These are phyloP conservation scores for Caenorhabditis latens DNA, from an alignment of 1,140 invertebrate genomes.

Conservation along the genomic window DNA sequence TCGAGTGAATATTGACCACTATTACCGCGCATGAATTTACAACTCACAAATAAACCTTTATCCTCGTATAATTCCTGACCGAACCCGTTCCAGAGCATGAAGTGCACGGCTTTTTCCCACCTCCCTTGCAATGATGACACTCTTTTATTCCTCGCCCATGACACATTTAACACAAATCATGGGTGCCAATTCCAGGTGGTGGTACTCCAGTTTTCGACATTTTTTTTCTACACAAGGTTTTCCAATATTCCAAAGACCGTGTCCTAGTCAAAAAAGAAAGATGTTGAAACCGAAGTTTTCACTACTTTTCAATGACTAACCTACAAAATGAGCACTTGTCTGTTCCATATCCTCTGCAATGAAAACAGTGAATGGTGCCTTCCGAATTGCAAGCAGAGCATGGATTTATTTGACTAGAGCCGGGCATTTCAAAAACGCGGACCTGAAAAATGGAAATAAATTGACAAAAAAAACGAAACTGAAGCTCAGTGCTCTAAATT, in stretches of 20 bases:
- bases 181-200: conserved; percentile 74
- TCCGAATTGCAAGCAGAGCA: conserved; percentile 74
- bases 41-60: conserved; percentile 76
- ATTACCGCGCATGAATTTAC: too few relatives aligned
- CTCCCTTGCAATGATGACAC: conserved; percentile 77
- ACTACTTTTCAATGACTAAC: too few relatives aligned
- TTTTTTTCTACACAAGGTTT: too few relatives aligned
- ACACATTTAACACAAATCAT: conserved; percentile 77
- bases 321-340: conserved; percentile 71
- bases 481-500: too few relatives aligned
- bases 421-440: conserved; percentile 76
- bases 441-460: too few relatives aligned
- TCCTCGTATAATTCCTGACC: conserved; percentile 74
- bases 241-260: too few relatives aligned
- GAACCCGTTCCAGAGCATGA: conserved; percentile 75
- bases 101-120: conserved; percentile 75
- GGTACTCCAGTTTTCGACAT: conserved; percentile 77
- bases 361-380: conserved; percentile 76
- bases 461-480: too few relatives aligned
- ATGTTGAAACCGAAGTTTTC: too few relatives aligned
- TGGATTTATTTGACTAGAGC: conserved; percentile 67
- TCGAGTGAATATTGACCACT: too few relatives aligned
- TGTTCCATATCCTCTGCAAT: conserved; percentile 75
- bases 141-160: conserved; percentile 75
- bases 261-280: too few relatives aligned